Percentiles rank a stretch among this genome's conserved stretches.
Conservation (phyloP, 2,113 vertebrate genomes). For the Sus scrofa region T2T-Sscrofa CM000812.6:49959001-49959500, state of each 20-base stretch:
- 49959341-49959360: background rate
- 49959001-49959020: background rate
- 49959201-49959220: background rate
- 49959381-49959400: background rate
- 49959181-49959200: background rate
- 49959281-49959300: background rate
- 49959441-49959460: background rate
- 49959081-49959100: background rate
- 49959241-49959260: background rate
- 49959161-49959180: background rate
- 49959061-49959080: background rate
- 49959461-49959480: constrained; percentile 39
- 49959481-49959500: constrained; percentile 5
- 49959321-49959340: background rate
- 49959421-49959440: background rate
- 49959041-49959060: constrained; percentile 25
- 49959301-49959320: background rate
- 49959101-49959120: background rate
- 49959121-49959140: background rate
- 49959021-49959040: constrained; percentile 18
- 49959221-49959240: background rate
- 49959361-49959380: background rate
- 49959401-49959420: background rate
- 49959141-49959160: background rate
- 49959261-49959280: background rate